Conservation (phyloP, 2,113 vertebrate species). For the Zapus hudsonius region DNA sequence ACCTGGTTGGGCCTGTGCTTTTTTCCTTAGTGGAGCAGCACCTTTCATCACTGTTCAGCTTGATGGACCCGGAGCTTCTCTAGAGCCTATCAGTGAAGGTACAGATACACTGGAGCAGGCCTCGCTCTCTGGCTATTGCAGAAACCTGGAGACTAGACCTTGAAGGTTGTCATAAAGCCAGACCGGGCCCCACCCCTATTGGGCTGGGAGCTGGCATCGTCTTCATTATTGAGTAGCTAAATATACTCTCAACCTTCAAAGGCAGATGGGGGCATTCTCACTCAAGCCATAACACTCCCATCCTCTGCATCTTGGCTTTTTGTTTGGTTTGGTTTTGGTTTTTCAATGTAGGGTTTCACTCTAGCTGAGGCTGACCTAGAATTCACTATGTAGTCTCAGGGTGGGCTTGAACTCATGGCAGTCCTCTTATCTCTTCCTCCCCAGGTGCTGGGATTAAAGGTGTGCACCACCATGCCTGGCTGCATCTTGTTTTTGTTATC, state of each 20-base stretch:
- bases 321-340: no score
- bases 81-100: no score
- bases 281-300: background rate
- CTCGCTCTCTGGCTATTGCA: background rate
- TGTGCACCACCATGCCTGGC: no score
- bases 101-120: no score
- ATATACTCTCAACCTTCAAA: background rate
- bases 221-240: background rate
- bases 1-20: background rate
- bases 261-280: background rate
- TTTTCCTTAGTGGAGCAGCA: background rate
- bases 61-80: background rate
- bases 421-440: no score
- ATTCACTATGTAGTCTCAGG: no score
- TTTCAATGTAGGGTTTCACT: no score
- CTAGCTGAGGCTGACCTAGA: no score
- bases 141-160: background rate
- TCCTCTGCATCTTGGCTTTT: no score
- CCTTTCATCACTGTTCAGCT: background rate
- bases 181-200: background rate
- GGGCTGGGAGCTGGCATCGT: background rate
- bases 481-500: background rate
- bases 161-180: background rate
- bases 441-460: no score
- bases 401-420: no score